phyloP scores from a whole-genome alignment of 92 coral and sea anemone genomes.

The Umimayanthus chanpuru region DNA sequence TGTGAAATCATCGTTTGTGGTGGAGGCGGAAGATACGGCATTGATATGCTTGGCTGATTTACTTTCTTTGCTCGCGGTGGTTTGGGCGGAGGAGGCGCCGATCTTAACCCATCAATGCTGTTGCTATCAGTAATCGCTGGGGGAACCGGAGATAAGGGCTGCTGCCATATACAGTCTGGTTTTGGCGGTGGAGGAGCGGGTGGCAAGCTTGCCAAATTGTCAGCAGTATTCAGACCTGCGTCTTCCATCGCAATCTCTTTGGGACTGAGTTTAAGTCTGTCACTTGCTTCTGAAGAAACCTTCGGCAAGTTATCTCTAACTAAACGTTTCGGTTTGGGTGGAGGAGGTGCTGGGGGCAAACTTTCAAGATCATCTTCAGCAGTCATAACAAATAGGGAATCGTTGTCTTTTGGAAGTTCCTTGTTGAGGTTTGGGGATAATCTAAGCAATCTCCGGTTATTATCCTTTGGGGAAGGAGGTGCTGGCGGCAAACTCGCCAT shows the following conservation, averaged over 20 bases:
- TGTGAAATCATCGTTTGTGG: not conserved
- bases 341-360: slow-evolving; percentile 57
- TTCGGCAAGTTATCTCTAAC: not conserved
- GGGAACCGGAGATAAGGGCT: not conserved
- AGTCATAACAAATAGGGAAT: not conserved
- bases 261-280: not conserved
- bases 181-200: slow-evolving; percentile 25
- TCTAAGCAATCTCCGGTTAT: slow-evolving; percentile 9
- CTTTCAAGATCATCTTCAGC: slow-evolving; percentile 54
- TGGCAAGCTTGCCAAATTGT: slow-evolving; percentile 70
- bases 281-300: not conserved
- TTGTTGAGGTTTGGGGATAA: slow-evolving; percentile 38
- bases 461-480: slow-evolving; percentile 55
- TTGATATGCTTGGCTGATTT: not conserved
- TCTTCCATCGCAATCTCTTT: not conserved
- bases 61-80: slow-evolving; percentile 33
- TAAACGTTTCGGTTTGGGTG: slow-evolving; percentile 49
- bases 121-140: not conserved
- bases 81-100: slow-evolving; percentile 19
- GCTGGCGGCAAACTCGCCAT: slow-evolving; percentile 49
- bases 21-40: not conserved
- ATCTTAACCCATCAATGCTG: not conserved
- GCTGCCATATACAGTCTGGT: not conserved
- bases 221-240: slow-evolving; percentile 26
- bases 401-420: slow-evolving; percentile 14